Evolutionary conservation across 2,888 invertebrate genomes (phyloP).

Genomic region (Norana najaformis): DNA sequence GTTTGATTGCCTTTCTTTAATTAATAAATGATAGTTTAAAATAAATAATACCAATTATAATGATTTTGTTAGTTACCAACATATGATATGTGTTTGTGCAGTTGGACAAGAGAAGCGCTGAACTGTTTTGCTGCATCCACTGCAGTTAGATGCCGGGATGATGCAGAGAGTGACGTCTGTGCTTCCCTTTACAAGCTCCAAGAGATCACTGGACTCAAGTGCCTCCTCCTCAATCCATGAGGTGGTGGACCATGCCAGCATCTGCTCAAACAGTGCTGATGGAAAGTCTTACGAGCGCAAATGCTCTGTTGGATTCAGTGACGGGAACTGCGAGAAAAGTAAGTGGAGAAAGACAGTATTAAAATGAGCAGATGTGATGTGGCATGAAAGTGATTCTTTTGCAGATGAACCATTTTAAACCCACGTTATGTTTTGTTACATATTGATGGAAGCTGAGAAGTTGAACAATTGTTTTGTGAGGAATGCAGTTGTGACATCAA

Average conservation of each 20-base stretch:
- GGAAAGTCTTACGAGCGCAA: slow-evolving; percentile 6
- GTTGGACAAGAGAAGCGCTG: not conserved
- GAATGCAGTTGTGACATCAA: no score
- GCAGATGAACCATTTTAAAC: no score
- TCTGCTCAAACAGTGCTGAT: not conserved
- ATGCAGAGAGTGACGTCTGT: not conserved
- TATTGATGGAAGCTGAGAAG: no score
- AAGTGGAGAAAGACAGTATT: not conserved
- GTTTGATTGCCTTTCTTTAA: no score
- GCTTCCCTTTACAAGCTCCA: not conserved
- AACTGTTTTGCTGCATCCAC: not conserved
- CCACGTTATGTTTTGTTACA: no score
- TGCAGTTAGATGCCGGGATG: not conserved
- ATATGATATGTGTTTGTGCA: not conserved
- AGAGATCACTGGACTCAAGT: slow-evolving; percentile 15
- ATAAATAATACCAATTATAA: not conserved
- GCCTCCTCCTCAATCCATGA: slow-evolving; percentile 25
- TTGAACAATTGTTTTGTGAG: no score
- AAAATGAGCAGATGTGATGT: not conserved
- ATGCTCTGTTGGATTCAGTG: slow-evolving; percentile 23
- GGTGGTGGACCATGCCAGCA: slow-evolving; percentile 25
- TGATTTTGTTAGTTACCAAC: not conserved
- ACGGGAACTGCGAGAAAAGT: slow-evolving; percentile 28
- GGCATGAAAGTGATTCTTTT: no score
- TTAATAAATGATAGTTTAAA: not conserved